Base-by-base conservation (phyloP, 2,888 invertebrate species). In the Cordilura impudica region DNA sequence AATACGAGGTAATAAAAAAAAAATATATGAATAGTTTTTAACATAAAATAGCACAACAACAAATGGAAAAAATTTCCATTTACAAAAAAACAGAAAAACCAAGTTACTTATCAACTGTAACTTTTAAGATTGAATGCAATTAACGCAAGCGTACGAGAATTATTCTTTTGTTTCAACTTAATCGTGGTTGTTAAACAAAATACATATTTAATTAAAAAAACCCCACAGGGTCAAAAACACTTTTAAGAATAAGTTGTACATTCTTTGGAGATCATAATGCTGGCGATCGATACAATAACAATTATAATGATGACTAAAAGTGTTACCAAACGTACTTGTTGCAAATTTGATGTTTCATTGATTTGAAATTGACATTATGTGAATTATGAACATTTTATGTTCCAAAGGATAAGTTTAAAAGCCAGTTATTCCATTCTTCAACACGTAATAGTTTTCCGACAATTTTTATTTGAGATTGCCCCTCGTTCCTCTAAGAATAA, bases 111-210 rank as follows among this genome's bases (percentile, higher is more conserved):
- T 39, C 35, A 39, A 31, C 4, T 39, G 0, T n/a, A n/a, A 39
- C 35, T 39, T 39, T 39, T 39, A 4, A 39, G 10, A 39, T 39
- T 1, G 2, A 58, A 39, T 58, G 58, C 21, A 58, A 58, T 39
- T 19, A 21, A 39, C 39, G 18, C 58, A 58, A 43, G 58, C 12
- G 58, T 18, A 58, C 12, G n/a, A n/a, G n/a, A n/a, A n/a, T n/a
- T n/a, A n/a, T n/a, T n/a, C 19, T 39, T 39, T 21, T 43, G 39
- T 43, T 58, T 43, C n/a, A 18, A 21, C 58, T 39, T 56, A 56
- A 56, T 39, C 39, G 58, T 21, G 23, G 58, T 58, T 58, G 14
- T n/a, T n/a, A 53, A 53, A 26, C n/a, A 23, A 26, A 51, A 49
- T 21, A 47, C 6, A 19, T 19, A 56, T 35, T 14, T 39, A 21